Percentiles rank a stretch among this genome's conserved stretches.
Evolutionary conservation across 2,797 vertebrate species (phyloP).

Genomic region (Mus caroli): DNA sequence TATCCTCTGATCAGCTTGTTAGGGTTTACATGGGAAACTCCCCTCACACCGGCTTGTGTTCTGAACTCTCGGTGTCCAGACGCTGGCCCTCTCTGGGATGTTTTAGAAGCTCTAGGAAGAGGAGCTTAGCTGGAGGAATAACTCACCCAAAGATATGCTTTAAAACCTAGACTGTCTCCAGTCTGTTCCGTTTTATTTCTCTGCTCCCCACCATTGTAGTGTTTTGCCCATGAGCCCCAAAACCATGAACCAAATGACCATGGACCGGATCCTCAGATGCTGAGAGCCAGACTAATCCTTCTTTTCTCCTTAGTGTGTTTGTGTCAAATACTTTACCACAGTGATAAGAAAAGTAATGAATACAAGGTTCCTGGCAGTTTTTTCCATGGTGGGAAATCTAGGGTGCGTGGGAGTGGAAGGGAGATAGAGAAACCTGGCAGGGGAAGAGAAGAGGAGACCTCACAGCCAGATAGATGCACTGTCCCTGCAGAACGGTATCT

Average conservation of each 20-base stretch:
- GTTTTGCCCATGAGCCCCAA: not conserved
- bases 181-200: not conserved
- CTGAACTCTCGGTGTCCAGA: not conserved
- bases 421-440: not conserved
- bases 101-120: not conserved
- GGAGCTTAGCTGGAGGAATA: not conserved
- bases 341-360: not conserved
- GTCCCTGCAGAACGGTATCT: fast-evolving
- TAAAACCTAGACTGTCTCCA: too few species aligned
- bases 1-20: not conserved
- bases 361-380: not conserved
- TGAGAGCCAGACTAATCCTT: not conserved
- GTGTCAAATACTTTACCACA: not conserved
- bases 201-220: not conserved
- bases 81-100: not conserved
- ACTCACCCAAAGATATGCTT: not conserved
- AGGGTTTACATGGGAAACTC: not conserved
- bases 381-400: not conserved
- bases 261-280: not conserved
- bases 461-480: not conserved
- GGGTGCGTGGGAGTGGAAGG: not conserved
- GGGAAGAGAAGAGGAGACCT: not conserved
- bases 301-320: not conserved
- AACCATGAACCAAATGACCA: not conserved
- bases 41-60: not conserved